Evolutionary conservation across 2,113 vertebrate species (phyloP).

Genomic region (Siniperca knerii): DNA sequence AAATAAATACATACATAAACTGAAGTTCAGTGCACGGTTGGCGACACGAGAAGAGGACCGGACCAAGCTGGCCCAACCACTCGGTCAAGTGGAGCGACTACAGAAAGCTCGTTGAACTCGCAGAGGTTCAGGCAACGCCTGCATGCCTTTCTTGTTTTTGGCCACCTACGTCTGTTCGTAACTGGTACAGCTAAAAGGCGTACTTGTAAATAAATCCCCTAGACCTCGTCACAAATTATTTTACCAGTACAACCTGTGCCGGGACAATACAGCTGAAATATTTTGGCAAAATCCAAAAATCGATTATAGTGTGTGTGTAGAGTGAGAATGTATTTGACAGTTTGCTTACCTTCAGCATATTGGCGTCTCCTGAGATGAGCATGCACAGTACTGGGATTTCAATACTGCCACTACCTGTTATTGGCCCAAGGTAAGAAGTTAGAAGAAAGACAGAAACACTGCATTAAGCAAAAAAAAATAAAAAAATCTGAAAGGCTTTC

Average conservation of each 20-base stretch:
- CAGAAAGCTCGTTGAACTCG: too few species aligned
- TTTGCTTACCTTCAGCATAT: conserved; percentile 85
- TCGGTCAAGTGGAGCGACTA: too few species aligned
- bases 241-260: not conserved
- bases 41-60: too few species aligned
- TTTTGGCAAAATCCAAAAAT: not conserved
- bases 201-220: too few species aligned
- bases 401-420: conserved; percentile 87
- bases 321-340: not conserved
- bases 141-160: too few species aligned
- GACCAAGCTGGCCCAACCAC: too few species aligned
- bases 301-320: not conserved
- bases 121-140: too few species aligned
- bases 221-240: too few species aligned
- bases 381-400: conserved; percentile 91
- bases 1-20: too few species aligned
- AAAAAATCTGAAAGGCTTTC: not conserved
- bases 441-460: not conserved
- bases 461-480: not conserved
- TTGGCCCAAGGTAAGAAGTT: not conserved
- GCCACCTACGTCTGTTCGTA: too few species aligned
- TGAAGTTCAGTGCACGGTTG: too few species aligned
- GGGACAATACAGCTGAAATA: not conserved
- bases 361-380: conserved; percentile 85
- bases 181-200: too few species aligned